phyloP scores from a whole-genome alignment of 1,140 invertebrate genomes.

The Drosophila lowei region DNA sequence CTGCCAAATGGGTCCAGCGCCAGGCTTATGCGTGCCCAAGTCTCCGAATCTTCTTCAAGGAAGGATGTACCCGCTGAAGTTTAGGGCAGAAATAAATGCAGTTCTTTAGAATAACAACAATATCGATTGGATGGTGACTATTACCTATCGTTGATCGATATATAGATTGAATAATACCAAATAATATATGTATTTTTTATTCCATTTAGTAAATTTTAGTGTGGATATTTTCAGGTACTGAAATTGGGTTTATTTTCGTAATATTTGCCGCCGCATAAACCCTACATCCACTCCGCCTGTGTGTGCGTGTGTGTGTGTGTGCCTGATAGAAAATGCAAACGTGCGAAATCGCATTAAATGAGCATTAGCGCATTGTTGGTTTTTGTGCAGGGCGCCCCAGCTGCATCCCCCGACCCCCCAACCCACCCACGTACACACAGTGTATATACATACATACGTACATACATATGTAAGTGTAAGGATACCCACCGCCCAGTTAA shows the following conservation, averaged over 20 bases:
- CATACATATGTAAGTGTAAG: no score
- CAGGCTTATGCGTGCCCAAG: constrained; percentile 21
- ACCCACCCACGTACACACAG: neutral
- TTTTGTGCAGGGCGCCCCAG: constrained; percentile 37
- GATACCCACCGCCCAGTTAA: neutral
- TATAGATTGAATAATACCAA: no score
- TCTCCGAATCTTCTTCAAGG: no score
- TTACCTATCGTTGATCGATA: no score
- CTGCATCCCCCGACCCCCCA: neutral
- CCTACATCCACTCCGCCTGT: neutral
- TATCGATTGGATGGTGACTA: no score
- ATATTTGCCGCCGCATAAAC: neutral
- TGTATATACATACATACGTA: neutral
- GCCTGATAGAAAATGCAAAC: constrained; percentile 71
- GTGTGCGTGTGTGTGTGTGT: constrained; percentile 25
- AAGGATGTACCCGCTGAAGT: no score
- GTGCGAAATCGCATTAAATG: constrained; percentile 80
- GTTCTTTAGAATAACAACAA: no score
- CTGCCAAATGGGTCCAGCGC: constrained; percentile 1
- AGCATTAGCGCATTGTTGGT: constrained; percentile 77
- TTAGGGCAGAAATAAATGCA: no score
- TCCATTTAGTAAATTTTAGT: no score
- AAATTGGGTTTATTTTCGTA: neutral
- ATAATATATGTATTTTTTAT: no score
- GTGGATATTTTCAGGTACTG: no score